These are phyloP conservation scores for Saccostrea cuccullata DNA, from an alignment of 1,140 invertebrate species.

Conservation along the genomic window DNA sequence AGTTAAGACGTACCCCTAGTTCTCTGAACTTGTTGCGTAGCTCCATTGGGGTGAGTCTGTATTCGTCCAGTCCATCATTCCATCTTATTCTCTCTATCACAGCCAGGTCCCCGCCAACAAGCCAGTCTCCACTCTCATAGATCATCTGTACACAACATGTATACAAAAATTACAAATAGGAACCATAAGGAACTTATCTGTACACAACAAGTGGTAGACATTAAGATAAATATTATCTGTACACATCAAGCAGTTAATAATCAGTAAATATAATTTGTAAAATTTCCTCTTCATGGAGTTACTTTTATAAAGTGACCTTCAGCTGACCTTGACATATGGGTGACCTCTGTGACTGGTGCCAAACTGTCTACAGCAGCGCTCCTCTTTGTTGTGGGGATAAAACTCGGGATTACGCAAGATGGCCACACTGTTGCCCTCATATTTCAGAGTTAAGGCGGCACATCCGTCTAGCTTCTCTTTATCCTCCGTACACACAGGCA, in stretches of 20 bases:
- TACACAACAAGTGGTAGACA: neutral
- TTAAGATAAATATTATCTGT: neutral
- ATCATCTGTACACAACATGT: conserved; percentile 90
- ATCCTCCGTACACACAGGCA: conserved; percentile 87
- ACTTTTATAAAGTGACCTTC: neutral
- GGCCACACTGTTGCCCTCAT: too few species aligned
- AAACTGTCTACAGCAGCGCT: conserved; percentile 94
- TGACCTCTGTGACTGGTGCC: conserved; percentile 93
- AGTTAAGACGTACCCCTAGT: conserved; percentile 73
- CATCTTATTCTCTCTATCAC: conserved; percentile 94
- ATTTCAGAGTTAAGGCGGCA: conserved; percentile 82
- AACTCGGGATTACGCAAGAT: conserved; percentile 96
- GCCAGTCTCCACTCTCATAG: conserved; percentile 95
- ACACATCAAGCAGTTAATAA: too few species aligned
- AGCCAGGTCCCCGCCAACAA: conserved; percentile 95
- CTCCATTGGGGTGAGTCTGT: conserved; percentile 96
- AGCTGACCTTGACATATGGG: conserved; percentile 90
- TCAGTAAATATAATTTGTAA: neutral
- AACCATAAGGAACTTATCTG: too few species aligned
- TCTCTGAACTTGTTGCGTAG: conserved; percentile 89
- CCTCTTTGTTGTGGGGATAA: conserved; percentile 96
- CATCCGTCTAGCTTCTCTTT: conserved; percentile 87
- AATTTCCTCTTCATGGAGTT: neutral
- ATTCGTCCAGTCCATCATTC: conserved; percentile 97
- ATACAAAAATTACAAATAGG: too few species aligned